These are phyloP conservation scores for Synergus itoensis DNA, from an alignment of 2,888 invertebrate genomes.

Conservation along the genomic window DNA sequence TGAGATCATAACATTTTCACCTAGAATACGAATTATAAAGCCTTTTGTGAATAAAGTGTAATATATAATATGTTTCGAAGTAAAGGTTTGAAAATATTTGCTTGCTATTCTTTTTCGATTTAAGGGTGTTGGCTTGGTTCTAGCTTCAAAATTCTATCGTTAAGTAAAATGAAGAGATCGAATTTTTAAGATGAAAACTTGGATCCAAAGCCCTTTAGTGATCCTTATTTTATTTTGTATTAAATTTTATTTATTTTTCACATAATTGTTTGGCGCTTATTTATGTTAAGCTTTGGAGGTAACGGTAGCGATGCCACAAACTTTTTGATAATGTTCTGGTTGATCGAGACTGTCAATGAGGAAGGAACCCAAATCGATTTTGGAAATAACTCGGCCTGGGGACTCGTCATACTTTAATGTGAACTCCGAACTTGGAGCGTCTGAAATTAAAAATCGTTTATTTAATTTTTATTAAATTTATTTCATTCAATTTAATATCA, in stretches of 20 bases:
- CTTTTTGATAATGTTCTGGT: slow-evolving; percentile 84
- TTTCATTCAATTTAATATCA: neutral
- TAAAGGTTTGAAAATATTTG: neutral
- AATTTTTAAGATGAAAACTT: too few relatives aligned
- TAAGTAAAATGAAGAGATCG: too few relatives aligned
- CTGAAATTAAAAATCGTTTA: slow-evolving; percentile 75
- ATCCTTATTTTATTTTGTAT: too few relatives aligned
- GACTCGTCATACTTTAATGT: slow-evolving; percentile 82
- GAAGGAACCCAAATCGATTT: slow-evolving; percentile 88
- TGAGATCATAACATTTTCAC: neutral
- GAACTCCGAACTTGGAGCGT: slow-evolving; percentile 83
- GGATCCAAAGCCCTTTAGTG: too few relatives aligned
- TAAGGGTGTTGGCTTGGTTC: too few relatives aligned
- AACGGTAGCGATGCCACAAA: slow-evolving; percentile 82
- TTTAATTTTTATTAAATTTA: neutral
- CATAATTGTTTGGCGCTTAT: neutral
- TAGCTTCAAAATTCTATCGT: too few relatives aligned
- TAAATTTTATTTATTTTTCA: neutral
- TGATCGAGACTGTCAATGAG: slow-evolving; percentile 85
- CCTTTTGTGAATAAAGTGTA: neutral
- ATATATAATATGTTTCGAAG: slow-evolving; percentile 1
- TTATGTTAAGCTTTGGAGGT: too few relatives aligned
- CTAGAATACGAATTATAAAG: neutral
- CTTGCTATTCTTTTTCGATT: neutral
- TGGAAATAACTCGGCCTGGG: slow-evolving; percentile 86